A percentile compares a stretch with the other conserved stretches of the same genome.
These are phyloP conservation scores for Entomyzon cyanotis DNA, from an alignment of 2,113 vertebrate genomes.

Conservation along the genomic window DNA sequence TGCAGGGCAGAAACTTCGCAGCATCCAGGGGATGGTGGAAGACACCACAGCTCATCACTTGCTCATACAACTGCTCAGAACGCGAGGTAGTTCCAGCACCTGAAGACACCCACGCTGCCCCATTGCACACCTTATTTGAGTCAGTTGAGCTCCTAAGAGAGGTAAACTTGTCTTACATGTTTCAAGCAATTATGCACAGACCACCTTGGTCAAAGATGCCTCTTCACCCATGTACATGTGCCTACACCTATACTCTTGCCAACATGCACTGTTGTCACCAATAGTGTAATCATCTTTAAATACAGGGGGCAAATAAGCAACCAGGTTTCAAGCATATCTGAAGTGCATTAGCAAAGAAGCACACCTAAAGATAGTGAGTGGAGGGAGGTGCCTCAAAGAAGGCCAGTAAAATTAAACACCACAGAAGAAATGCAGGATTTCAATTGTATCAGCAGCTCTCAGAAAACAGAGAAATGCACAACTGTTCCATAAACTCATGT, in stretches of 20 bases:
- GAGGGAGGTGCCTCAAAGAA: background rate
- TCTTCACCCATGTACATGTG: rapidly evolving
- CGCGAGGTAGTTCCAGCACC: background rate
- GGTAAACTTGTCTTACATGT: rapidly evolving
- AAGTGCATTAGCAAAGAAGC: background rate
- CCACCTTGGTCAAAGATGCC: background rate
- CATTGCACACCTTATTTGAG: background rate
- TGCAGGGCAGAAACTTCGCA: background rate
- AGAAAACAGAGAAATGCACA: background rate
- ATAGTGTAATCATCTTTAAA: background rate
- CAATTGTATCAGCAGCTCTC: background rate
- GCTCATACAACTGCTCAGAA: rapidly evolving
- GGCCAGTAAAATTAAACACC: background rate
- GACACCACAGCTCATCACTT: background rate
- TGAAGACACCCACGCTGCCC: background rate
- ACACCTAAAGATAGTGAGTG: background rate
- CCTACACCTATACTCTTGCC: background rate
- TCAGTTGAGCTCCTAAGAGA: background rate
- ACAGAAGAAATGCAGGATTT: background rate
- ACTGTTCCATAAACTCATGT: background rate
- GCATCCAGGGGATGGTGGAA: background rate
- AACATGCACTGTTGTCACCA: background rate
- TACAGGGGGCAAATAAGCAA: background rate
- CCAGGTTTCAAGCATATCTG: background rate
- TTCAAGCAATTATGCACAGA: background rate